Evolutionary conservation across 2,113 vertebrate species (phyloP).

Genomic region (Apus apus): DNA sequence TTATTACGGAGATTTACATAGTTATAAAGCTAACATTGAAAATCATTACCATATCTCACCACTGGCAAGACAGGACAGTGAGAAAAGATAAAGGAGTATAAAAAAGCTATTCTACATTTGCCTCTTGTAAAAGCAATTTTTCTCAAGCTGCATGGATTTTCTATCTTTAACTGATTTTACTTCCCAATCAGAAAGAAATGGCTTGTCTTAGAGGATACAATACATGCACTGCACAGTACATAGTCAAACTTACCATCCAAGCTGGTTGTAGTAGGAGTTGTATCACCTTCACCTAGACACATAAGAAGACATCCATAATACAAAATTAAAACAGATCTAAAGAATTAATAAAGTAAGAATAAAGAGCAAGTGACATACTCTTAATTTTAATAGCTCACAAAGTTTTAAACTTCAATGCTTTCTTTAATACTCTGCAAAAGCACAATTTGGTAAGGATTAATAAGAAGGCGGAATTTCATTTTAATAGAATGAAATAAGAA

Average conservation of each 20-base stretch:
- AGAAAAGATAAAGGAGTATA: neutral
- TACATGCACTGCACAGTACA: neutral
- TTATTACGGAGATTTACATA: neutral
- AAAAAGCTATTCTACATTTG: neutral
- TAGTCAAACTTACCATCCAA: conserved; percentile 70
- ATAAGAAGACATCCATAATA: neutral
- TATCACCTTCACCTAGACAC: conserved; percentile 80
- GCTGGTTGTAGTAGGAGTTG: conserved; percentile 71
- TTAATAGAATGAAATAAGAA: neutral
- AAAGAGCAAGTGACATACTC: neutral
- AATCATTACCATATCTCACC: neutral
- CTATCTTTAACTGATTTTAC: neutral
- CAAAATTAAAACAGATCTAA: neutral
- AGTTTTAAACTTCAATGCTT: neutral
- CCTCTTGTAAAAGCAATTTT: neutral
- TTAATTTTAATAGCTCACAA: neutral
- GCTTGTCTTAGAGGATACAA: neutral
- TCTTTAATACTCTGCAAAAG: neutral
- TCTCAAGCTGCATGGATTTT: neutral
- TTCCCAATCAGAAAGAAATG: neutral
- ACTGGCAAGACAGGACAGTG: neutral
- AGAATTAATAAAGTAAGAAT: neutral
- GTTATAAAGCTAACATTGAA: neutral
- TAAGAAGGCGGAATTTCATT: neutral
- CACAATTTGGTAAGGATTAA: neutral